Evolutionary conservation across 1,140 invertebrate genomes (phyloP), one percentile per base, ranked within the genome.

Genomic region (Pantala flavescens): DNA sequence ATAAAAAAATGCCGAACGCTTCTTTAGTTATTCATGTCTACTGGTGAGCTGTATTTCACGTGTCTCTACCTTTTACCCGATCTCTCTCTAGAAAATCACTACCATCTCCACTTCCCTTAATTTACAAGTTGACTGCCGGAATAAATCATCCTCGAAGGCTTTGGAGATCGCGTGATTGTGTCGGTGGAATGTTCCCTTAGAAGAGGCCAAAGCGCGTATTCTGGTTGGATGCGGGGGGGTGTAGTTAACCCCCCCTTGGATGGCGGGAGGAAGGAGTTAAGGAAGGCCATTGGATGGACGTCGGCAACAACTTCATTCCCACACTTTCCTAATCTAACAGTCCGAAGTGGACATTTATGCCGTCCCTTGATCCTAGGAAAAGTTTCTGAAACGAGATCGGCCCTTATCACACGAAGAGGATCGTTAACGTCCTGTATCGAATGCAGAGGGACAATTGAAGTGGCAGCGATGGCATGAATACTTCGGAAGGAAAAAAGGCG

Each of bases 161-260:
- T 63, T 19, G 49, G 49, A 63, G 49, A 63, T 63, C 49, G 49
- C 49, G 49, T 63, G 49, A 63, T 63, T 63, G 49, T 63, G 49
- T 3, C 16, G 12, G 16, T 63, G 49, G 49, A 63, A 63, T 63
- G 49, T 63, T 63, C 14, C 49, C 49, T 63, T 21, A 21, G 43
- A 49, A 63, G 14, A 21, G 49, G 49, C 16, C 12, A 21, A 63
- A 21, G 49, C 28, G 28, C 2, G 28, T 36, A 36, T 36, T 36
- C 28, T 36, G 28, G 28, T 36, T 36, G 28, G 28, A 36, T 5
- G 28, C 3, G 28, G 28, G 28, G 28, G 28, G 28, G 28, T 9
- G 28, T 36, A 5, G 28, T 36, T 9, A n/a, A 36, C 28, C 28
- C 28, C 9, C 28, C 2, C 28, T 2, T 9, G 9, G 28, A 5